Evolutionary conservation across 1,140 invertebrate species (phyloP).

Genomic region (Dryas iulia): DNA sequence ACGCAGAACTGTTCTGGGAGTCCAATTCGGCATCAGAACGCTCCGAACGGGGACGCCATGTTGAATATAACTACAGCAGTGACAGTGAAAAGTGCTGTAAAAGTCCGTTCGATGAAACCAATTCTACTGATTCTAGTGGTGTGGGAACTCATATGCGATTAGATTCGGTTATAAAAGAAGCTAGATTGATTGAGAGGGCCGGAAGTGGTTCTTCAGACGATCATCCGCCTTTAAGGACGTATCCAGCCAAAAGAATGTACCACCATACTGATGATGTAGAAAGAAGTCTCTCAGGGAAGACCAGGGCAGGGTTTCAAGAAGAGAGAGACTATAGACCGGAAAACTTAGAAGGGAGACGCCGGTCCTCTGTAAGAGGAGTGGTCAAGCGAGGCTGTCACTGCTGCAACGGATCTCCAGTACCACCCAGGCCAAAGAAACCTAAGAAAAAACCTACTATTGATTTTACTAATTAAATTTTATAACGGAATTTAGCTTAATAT

Average conservation of each 20-base stretch:
- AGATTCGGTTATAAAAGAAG: constrained; percentile 74
- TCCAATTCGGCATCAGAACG: constrained; percentile 67
- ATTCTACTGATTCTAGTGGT: constrained; percentile 71
- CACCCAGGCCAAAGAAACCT: constrained; percentile 56
- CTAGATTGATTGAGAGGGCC: constrained; percentile 49
- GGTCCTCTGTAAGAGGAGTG: constrained; percentile 64
- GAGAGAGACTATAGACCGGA: constrained; percentile 41
- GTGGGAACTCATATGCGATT: constrained; percentile 64
- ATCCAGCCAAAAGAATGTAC: constrained; percentile 52
- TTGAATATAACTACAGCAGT: constrained; percentile 75
- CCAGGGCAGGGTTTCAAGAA: constrained; percentile 46
- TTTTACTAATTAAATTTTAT: constrained; percentile 36
- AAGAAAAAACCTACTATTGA: constrained; percentile 57
- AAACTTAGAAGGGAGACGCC: constrained; percentile 44
- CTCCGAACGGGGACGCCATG: constrained; percentile 54
- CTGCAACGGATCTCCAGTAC: constrained; percentile 63
- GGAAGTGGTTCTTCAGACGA: constrained; percentile 53
- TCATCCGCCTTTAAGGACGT: constrained; percentile 59
- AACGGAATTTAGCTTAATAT: background rate
- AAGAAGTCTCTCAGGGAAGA: constrained; percentile 60
- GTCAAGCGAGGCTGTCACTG: constrained; percentile 76
- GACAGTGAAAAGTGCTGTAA: constrained; percentile 79
- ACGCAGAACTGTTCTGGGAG: constrained; percentile 75
- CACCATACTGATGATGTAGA: constrained; percentile 44
- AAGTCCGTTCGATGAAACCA: constrained; percentile 73